Evolutionary conservation across 2,797 vertebrate genomes (phyloP), one percentile per base, ranked within the genome.

Genomic region (Sternarchorhynchus goeldii): DNA sequence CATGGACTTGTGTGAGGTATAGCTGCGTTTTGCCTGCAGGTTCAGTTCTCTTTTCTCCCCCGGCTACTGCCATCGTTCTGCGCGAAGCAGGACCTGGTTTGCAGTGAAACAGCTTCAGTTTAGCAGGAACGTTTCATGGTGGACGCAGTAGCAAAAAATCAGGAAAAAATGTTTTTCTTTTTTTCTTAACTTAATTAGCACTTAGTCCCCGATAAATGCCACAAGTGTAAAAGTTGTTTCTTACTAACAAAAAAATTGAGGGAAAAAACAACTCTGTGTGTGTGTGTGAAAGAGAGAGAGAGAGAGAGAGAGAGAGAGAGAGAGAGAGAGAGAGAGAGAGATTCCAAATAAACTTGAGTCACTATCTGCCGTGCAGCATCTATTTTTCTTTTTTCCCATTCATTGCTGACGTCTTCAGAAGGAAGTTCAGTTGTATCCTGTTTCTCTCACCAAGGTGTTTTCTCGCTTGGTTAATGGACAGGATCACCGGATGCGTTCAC

Each of bases 1-100:
- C 84, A 90, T 89, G 83, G 59, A 59, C 21, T 77, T 75, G 84
- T 82, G 65, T 81, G 82, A 88, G 87, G 83, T 78, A 72, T 83
- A 78, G 82, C 80, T 72, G 80, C 82, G 66, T 65, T 75, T 41
- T 55, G 81, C 86, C 84, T 29, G 69, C 76, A 87, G 86, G 83
- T 82, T 41, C 21, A 25, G 29, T 36, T 68, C 56, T 77, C 31
- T 14, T 58, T 76, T 73, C 85, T 75, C 45, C 45, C 73, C 84
- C 73, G 64, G 36, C 20, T 81, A 81, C 73, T 81, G 88, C 85
- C 55, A 82, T 89, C 86, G 88, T 75, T 84, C 80, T 87, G 41
- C 82, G 81, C 79, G 6, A 70, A 77, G 62, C 39, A 65, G 0
- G 21, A 73, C 79, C 80, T 85, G 77, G 59, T 79, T 83, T 71